Conservation (phyloP, 2,797 vertebrate species). For the Diplodus sargus region DNA sequence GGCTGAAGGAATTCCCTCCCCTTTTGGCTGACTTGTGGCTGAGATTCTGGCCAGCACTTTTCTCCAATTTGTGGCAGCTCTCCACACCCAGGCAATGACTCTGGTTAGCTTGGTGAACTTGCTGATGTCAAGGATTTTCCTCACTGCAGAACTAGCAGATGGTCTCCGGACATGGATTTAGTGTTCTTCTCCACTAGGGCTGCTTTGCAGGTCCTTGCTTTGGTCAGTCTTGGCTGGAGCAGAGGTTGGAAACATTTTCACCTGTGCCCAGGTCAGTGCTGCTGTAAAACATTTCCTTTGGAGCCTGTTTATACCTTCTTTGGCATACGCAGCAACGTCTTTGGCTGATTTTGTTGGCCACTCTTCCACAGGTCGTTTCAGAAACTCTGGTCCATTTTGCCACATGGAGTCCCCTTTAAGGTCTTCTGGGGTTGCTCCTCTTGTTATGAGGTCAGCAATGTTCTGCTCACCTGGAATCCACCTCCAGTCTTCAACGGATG, state of each 20-base stretch:
- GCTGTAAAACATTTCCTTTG: no score
- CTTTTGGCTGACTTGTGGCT: no score
- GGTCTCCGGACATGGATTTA: not conserved
- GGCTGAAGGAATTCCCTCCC: no score
- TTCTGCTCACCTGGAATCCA: no score
- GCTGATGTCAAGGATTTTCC: not conserved
- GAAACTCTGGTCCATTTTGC: not conserved
- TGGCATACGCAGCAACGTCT: no score
- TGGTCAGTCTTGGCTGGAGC: not conserved
- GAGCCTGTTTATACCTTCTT: no score
- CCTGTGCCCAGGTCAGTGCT: no score
- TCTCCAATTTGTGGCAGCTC: slow-evolving; percentile 16
- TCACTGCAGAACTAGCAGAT: not conserved
- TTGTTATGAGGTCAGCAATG: not conserved
- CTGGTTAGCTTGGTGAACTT: slow-evolving; percentile 8
- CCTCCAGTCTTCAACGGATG: not conserved
- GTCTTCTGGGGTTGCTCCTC: not conserved
- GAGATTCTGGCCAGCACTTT: not conserved
- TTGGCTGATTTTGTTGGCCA: no score
- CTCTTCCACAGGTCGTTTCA: not conserved
- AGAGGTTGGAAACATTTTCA: no score
- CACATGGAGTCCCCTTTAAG: not conserved
- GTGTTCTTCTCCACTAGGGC: not conserved
- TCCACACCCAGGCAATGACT: slow-evolving; percentile 6
- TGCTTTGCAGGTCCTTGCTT: not conserved